Conservation (phyloP, 92 coral and sea anemone genomes). For the Hydrozoanthus gracilis region DNA sequence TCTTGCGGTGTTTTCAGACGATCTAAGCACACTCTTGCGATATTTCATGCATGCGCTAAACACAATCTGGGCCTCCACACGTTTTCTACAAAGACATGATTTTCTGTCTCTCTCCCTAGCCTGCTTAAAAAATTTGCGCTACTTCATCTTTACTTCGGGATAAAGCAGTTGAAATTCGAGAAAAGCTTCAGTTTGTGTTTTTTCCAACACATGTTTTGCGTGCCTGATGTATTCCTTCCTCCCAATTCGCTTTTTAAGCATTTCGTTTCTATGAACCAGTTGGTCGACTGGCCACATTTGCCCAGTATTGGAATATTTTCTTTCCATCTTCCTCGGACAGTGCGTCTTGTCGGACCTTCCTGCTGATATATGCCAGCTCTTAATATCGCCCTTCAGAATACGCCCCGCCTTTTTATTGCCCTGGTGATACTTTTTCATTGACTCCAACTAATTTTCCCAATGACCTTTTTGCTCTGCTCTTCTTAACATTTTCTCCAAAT, state of each 20-base stretch:
- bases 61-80: neutral
- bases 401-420: neutral
- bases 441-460: neutral
- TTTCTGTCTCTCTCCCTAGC: neutral
- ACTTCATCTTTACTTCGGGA: neutral
- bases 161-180: neutral
- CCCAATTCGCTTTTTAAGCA: neutral
- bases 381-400: neutral
- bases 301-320: neutral
- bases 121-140: neutral
- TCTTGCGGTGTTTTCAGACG: too few species aligned
- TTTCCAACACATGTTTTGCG: neutral
- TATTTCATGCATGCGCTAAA: neutral
- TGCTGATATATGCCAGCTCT: neutral
- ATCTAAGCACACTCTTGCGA: too few species aligned
- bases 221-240: neutral
- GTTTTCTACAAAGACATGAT: neutral
- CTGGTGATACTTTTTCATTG: neutral
- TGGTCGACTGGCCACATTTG: neutral
- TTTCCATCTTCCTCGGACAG: neutral
- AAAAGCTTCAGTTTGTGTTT: neutral
- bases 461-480: neutral
- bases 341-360: neutral
- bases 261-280: neutral
- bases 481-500: conserved; percentile 35